Percentiles rank a stretch among this genome's conserved stretches.
Conservation (phyloP, 1,140 invertebrate species). For the Zophobas atratus region DNA sequence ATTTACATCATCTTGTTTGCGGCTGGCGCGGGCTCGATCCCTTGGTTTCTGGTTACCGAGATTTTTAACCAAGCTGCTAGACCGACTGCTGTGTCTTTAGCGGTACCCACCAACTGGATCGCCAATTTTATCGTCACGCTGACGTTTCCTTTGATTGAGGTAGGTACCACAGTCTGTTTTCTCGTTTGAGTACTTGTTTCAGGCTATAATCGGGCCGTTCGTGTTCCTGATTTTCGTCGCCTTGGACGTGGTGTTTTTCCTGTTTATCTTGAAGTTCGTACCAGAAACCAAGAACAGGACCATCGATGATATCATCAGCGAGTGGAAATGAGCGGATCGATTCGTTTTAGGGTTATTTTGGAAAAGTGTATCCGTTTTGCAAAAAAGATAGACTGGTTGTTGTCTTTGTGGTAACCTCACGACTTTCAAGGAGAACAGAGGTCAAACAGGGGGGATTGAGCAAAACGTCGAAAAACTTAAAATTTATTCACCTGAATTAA, state of each 20-base stretch:
- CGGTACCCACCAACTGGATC: slow-evolving; percentile 88
- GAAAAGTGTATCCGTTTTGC: not conserved
- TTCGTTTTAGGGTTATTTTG: not conserved
- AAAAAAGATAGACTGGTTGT: not conserved
- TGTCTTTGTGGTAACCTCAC: not conserved
- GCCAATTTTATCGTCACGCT: slow-evolving; percentile 89
- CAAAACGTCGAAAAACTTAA: slow-evolving; percentile 20
- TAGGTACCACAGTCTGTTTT: slow-evolving; percentile 61
- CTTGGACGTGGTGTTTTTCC: slow-evolving; percentile 76
- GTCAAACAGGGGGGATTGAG: too few relatives aligned
- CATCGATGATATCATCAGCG: slow-evolving; percentile 79
- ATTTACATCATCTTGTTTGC: slow-evolving; percentile 90
- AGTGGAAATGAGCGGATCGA: not conserved
- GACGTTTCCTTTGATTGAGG: slow-evolving; percentile 79
- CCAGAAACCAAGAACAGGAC: slow-evolving; percentile 91
- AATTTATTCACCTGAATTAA: slow-evolving; percentile 28
- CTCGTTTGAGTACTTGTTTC: slow-evolving; percentile 5
- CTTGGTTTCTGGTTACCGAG: slow-evolving; percentile 94
- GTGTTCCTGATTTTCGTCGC: slow-evolving; percentile 85
- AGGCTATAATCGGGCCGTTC: slow-evolving; percentile 67
- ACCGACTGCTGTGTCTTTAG: slow-evolving; percentile 85
- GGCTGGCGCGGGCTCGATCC: slow-evolving; percentile 89
- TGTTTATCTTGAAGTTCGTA: slow-evolving; percentile 85
- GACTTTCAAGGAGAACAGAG: too few relatives aligned
- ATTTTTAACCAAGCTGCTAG: slow-evolving; percentile 86